Evolutionary conservation across 1,140 invertebrate species (phyloP).

Genomic region (Drosophila carrolli): DNA sequence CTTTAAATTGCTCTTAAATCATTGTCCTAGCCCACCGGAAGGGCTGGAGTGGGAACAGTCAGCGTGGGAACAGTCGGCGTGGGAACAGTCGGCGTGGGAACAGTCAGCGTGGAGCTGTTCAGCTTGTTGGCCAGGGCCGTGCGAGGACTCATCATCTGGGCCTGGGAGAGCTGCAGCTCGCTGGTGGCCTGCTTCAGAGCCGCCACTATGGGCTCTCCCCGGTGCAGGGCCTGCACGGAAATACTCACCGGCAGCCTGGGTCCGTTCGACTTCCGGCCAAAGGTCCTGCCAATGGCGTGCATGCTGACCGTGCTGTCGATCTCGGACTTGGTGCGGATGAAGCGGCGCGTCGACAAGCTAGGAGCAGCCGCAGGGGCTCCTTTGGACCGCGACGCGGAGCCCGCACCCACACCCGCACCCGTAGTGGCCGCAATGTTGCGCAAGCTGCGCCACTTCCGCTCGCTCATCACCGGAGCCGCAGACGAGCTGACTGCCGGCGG

Average conservation of each 20-base stretch:
- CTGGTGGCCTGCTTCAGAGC: conserved; percentile 69
- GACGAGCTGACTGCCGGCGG: conserved; percentile 17
- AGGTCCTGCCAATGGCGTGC: conserved; percentile 66
- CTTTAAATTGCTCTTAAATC: too few species aligned
- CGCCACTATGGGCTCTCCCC: conserved; percentile 60
- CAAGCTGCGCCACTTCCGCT: conserved; percentile 69
- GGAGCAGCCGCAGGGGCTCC: conserved; percentile 6
- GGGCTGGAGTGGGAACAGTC: conserved; percentile 3
- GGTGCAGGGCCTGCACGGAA: conserved; percentile 68
- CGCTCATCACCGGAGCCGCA: conserved; percentile 47
- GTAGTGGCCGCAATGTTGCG: conserved; percentile 58
- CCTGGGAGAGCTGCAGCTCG: conserved; percentile 59
- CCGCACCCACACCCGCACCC: background rate
- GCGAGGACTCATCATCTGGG: conserved; percentile 52
- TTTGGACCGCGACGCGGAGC: conserved; percentile 12
- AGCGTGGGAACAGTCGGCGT: too few species aligned
- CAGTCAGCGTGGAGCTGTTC: conserved; percentile 37
- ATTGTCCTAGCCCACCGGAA: conserved; percentile 33
- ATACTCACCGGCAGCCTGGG: conserved; percentile 60
- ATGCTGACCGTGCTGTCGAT: conserved; percentile 62
- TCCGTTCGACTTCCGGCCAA: conserved; percentile 59
- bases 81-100: conserved; percentile 25
- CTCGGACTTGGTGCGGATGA: conserved; percentile 66
- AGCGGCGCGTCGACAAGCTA: conserved; percentile 38
- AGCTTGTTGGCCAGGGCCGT: conserved; percentile 48